phyloP scores from a whole-genome alignment of 2,888 invertebrate genomes.

The Drosophila trichaetosa region DNA sequence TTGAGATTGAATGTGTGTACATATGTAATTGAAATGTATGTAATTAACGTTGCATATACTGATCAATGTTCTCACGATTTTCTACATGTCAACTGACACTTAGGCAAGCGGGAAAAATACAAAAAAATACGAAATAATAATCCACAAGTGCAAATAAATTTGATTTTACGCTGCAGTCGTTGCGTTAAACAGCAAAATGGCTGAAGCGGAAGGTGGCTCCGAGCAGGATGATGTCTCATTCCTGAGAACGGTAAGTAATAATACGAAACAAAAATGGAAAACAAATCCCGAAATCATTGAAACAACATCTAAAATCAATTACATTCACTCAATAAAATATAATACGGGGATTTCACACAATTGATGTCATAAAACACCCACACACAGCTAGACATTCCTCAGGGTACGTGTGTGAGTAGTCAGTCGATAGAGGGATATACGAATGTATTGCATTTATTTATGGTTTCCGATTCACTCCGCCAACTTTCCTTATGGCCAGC shows the following conservation, averaged over 20 bases:
- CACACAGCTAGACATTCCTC: neutral
- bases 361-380: slow-evolving; percentile 71
- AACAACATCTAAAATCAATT: slow-evolving; percentile 81
- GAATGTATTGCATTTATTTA: slow-evolving; percentile 55
- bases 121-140: slow-evolving; percentile 54
- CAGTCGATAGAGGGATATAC: slow-evolving; percentile 26
- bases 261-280: neutral
- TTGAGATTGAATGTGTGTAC: slow-evolving; percentile 8
- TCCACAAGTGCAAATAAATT: slow-evolving; percentile 43
- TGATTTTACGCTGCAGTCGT: slow-evolving; percentile 72
- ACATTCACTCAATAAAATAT: slow-evolving; percentile 81
- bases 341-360: slow-evolving; percentile 74
- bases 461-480: slow-evolving; percentile 43
- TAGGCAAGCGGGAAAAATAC: slow-evolving; percentile 43
- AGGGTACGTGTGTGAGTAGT: neutral
- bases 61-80: neutral
- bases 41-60: neutral
- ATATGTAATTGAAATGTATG: neutral
- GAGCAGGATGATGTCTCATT: slow-evolving; percentile 99
- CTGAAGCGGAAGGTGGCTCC: slow-evolving; percentile 97
- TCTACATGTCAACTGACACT: neutral
- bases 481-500: slow-evolving; percentile 73
- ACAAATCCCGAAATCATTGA: slow-evolving; percentile 29
- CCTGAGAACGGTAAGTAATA: slow-evolving; percentile 95
- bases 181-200: slow-evolving; percentile 87